A percentile compares a stretch with the other conserved stretches of the same genome.
Conservation (phyloP, 2,113 vertebrate species). For the Zapornia atra region DNA sequence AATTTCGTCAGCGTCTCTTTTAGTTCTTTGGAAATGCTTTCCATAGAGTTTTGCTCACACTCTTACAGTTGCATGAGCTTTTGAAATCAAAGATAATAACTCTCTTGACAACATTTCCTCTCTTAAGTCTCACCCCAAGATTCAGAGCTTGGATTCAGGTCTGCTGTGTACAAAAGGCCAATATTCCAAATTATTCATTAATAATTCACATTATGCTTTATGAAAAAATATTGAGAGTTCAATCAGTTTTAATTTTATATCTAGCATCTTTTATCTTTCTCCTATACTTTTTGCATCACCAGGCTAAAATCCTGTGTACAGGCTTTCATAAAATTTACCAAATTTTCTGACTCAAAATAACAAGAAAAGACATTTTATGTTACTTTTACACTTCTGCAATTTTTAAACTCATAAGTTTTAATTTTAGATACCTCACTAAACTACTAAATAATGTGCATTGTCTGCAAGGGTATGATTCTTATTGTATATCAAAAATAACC, state of each 20-base stretch:
- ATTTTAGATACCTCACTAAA: background rate
- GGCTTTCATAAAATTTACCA: background rate
- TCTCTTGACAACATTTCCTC: background rate
- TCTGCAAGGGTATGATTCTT: background rate
- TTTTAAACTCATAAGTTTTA: background rate
- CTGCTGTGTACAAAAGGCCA: background rate
- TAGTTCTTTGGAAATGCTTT: background rate
- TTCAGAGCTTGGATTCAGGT: background rate
- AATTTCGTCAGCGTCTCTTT: background rate
- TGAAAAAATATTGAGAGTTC: background rate
- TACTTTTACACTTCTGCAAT: background rate
- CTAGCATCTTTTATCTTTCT: background rate
- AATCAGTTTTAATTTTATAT: background rate
- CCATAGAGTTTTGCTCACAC: background rate
- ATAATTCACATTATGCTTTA: background rate
- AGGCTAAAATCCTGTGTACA: background rate
- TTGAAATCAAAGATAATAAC: background rate
- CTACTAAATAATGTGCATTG: background rate
- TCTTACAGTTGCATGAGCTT: background rate
- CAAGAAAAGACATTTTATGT: background rate
- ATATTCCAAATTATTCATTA: background rate
- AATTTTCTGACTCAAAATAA: background rate
- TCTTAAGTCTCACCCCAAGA: background rate
- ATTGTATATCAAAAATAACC: background rate
- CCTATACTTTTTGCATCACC: background rate